These are phyloP conservation scores for Cheilosia scutellata DNA, from an alignment of 2,888 invertebrate species.

Conservation along the genomic window DNA sequence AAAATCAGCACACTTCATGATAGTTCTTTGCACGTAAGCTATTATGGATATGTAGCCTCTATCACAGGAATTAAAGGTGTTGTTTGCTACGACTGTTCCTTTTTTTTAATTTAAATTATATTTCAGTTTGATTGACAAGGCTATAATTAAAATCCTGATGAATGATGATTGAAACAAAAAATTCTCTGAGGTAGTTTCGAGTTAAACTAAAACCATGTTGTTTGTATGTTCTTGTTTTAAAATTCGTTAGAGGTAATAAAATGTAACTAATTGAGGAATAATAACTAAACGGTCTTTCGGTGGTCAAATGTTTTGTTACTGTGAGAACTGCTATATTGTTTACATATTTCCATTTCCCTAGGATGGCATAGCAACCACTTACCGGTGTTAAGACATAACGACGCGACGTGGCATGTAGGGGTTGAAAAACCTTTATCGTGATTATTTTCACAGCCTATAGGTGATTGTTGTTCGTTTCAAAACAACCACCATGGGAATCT, in stretches of 20 bases:
- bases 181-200: conserved; percentile 60
- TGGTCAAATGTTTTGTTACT: conserved; percentile 61
- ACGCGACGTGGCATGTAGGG: neutral
- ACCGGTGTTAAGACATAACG: conserved; percentile 42
- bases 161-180: conserved; percentile 34
- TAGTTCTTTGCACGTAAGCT: conserved; percentile 63
- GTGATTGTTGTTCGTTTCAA: conserved; percentile 58
- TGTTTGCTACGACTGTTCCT: conserved; percentile 23
- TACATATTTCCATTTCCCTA: conserved; percentile 47
- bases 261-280: conserved; percentile 12
- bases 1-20: conserved; percentile 57
- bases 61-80: conserved; percentile 30
- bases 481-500: conserved; percentile 53
- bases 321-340: conserved; percentile 50
- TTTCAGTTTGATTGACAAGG: conserved; percentile 69
- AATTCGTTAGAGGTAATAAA: conserved; percentile 18
- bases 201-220: neutral
- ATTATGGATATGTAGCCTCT: conserved; percentile 25
- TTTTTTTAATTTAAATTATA: conserved; percentile 38
- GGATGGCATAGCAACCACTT: conserved; percentile 71
- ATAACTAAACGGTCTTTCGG: conserved; percentile 29
- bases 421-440: conserved; percentile 60
- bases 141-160: conserved; percentile 39
- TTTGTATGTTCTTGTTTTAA: conserved; percentile 6
- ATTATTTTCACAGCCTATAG: conserved; percentile 30